Conservation (phyloP, 2,113 vertebrate genomes). For the Bettongia penicillata region DNA sequence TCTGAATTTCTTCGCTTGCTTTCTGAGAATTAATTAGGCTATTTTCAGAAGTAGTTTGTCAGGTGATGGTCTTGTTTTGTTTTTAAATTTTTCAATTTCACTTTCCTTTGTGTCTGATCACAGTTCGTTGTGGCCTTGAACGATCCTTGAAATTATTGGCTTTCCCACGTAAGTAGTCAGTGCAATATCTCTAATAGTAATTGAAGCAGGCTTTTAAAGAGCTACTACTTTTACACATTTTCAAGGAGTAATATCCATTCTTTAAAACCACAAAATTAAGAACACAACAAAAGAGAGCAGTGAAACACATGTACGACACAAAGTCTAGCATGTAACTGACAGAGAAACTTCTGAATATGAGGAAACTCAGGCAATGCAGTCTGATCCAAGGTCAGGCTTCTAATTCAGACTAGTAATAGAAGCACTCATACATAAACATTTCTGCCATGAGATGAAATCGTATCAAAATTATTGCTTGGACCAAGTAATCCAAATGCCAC, state of each 20-base stretch:
- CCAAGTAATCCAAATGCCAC: neutral
- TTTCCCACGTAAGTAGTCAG: neutral
- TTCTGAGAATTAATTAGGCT: neutral
- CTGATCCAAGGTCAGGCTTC: neutral
- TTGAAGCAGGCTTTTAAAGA: neutral
- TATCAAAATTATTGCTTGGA: neutral
- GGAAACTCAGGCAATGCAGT: neutral
- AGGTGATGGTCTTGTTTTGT: neutral
- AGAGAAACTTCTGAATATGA: neutral
- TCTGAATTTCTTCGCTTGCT: neutral
- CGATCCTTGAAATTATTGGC: neutral
- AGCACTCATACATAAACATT: neutral
- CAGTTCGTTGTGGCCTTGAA: neutral
- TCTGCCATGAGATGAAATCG: neutral
- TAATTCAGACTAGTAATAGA: neutral
- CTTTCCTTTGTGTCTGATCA: neutral
- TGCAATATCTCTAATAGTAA: neutral
- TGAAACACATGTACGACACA: neutral
- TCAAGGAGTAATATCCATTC: neutral
- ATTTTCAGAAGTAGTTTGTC: neutral
- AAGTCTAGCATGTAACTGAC: neutral
- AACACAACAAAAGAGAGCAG: neutral
- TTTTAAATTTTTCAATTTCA: neutral
- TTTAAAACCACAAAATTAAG: neutral
- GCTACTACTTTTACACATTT: neutral